Evolutionary conservation across 2,888 invertebrate species (phyloP).

Genomic region (Antitype chi): DNA sequence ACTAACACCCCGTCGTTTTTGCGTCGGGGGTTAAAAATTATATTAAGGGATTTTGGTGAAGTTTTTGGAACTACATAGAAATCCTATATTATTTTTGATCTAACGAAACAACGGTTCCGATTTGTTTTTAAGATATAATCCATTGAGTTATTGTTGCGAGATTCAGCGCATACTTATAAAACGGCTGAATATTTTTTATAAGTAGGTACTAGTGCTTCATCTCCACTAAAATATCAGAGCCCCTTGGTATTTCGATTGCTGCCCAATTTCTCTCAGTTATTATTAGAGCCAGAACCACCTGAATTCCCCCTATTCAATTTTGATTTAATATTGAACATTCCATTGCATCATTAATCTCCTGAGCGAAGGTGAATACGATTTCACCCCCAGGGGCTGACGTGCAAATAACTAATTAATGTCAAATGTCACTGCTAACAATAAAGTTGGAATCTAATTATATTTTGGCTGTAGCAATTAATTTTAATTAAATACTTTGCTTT

Average conservation of each 20-base stretch:
- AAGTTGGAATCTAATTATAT: conserved; percentile 63
- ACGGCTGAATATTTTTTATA: neutral
- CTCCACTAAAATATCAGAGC: conserved; percentile 10
- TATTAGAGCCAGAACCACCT: conserved; percentile 33
- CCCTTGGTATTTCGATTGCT: conserved; percentile 29
- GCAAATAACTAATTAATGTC: conserved; percentile 77
- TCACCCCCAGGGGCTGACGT: conserved; percentile 67
- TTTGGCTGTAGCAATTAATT: conserved; percentile 55
- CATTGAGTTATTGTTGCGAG: neutral
- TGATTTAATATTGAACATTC: conserved; percentile 75
- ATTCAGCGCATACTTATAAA: neutral
- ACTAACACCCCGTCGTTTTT: too few species aligned
- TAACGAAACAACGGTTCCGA: neutral
- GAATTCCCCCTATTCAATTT: conserved; percentile 57
- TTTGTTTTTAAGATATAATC: neutral
- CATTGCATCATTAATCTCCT: conserved; percentile 75
- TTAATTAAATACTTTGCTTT: conserved; percentile 43
- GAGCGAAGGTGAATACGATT: conserved; percentile 66
- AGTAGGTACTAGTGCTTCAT: neutral
- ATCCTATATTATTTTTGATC: neutral
- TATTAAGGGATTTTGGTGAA: too few species aligned
- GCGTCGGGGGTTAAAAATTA: too few species aligned
- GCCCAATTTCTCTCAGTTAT: conserved; percentile 42
- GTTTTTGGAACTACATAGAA: neutral
- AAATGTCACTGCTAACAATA: conserved; percentile 73